Evolutionary conservation across 2,113 vertebrate genomes (phyloP).

Genomic region (Dromas ardeola): DNA sequence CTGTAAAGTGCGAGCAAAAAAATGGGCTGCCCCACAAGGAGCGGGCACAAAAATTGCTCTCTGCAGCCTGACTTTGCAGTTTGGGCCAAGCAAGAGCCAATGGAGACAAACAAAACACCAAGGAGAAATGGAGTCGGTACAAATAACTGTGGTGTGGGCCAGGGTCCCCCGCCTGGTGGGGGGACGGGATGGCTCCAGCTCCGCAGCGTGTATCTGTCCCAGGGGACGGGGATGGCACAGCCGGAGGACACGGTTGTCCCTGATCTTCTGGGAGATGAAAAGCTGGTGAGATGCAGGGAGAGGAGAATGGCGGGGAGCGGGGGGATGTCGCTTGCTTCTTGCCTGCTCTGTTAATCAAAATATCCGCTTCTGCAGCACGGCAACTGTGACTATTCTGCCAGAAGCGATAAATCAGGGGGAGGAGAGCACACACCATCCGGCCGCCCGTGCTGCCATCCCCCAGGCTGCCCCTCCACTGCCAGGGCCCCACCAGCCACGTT

Average conservation of each 20-base stretch:
- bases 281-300: background rate
- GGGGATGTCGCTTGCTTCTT: background rate
- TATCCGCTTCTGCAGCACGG: background rate
- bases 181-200: background rate
- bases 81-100: background rate
- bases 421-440: background rate
- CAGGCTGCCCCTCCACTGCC: background rate
- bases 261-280: background rate
- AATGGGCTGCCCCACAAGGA: background rate
- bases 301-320: fast-evolving
- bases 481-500: background rate
- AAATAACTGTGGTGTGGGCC: background rate
- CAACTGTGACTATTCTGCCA: background rate
- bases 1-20: background rate
- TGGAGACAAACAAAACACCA: background rate
- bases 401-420: background rate
- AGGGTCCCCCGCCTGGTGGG: background rate
- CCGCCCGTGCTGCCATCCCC: fast-evolving
- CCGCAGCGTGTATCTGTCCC: background rate
- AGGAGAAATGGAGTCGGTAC: background rate
- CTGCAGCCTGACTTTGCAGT: background rate
- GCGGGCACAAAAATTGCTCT: background rate
- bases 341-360: conserved; percentile 25
- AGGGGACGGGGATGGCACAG: background rate
- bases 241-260: background rate